Evolutionary conservation across 2,888 invertebrate genomes (phyloP).

Genomic region (Dryobotodes eremita): DNA sequence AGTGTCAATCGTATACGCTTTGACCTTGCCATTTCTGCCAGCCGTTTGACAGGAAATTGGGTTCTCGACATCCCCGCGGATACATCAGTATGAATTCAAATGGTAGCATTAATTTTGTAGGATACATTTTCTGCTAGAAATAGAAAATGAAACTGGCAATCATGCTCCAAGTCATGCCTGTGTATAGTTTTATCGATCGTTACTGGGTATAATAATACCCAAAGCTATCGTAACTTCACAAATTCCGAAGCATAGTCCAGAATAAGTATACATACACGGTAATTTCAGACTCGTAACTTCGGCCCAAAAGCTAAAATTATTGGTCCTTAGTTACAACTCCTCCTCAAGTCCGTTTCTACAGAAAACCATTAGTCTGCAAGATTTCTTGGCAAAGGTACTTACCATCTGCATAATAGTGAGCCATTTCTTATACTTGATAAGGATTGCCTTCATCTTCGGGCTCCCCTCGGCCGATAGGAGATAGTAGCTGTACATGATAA

Average conservation of each 20-base stretch:
- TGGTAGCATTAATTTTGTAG: constrained; percentile 14
- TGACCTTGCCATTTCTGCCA: constrained; percentile 40
- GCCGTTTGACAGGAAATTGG: constrained; percentile 43
- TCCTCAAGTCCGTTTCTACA: not conserved
- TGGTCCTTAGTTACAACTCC: not conserved
- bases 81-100: constrained; percentile 47
- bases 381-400: constrained; percentile 65
- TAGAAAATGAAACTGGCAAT: not conserved
- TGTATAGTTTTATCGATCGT: not conserved
- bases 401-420: constrained; percentile 93
- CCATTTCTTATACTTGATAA: constrained; percentile 92
- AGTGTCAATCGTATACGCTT: constrained; percentile 29
- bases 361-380: not conserved
- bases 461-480: constrained; percentile 92
- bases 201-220: not conserved
- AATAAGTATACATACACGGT: not conserved
- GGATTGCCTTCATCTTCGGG: constrained; percentile 87
- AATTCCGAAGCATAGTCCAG: not conserved
- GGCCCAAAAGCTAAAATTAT: not conserved
- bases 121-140: constrained; percentile 20
- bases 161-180: not conserved
- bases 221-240: not conserved
- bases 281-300: not conserved
- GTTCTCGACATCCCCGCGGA: constrained; percentile 30
- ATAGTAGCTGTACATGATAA: constrained; percentile 95